phyloP scores from a whole-genome alignment of 2,797 vertebrate genomes.

The Decapterus maruadsi region DNA sequence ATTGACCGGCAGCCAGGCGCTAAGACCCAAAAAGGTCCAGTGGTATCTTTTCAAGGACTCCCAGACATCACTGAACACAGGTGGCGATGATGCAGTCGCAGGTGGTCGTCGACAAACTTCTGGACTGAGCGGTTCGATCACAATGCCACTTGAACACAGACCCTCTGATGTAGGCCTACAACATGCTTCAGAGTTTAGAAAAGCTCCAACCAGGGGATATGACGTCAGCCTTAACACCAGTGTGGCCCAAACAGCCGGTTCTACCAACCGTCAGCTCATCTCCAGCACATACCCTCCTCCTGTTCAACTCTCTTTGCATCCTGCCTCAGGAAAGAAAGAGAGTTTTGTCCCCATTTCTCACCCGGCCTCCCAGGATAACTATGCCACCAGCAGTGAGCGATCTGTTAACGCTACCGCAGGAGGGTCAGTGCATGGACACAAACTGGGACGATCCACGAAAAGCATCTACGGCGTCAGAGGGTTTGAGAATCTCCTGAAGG shows the following conservation, averaged over 20 bases:
- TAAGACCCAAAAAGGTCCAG: constrained; percentile 1
- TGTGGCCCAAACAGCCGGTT: background rate
- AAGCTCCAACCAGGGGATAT: background rate
- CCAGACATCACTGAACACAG: background rate
- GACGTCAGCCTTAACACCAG: background rate
- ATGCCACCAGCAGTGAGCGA: background rate
- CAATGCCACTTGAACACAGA: background rate
- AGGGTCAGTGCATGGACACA: background rate
- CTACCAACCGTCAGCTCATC: background rate
- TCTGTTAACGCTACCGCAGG: background rate
- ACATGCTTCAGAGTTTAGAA: constrained; percentile 12
- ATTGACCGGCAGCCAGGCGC: background rate
- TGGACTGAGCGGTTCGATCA: background rate
- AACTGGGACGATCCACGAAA: constrained; percentile 8
- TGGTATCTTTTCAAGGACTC: constrained; percentile 54
- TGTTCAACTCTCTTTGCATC: background rate
- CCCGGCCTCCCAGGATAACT: background rate
- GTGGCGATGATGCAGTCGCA: background rate
- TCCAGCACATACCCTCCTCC: background rate
- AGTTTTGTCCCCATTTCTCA: background rate
- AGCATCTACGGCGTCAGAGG: constrained; percentile 27
- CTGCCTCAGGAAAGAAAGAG: background rate
- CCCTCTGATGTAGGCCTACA: background rate
- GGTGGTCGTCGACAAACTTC: background rate
- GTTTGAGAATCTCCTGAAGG: constrained; percentile 16